Evolutionary conservation across 1,140 invertebrate species (phyloP).

Genomic region (Drosophila guanche): DNA sequence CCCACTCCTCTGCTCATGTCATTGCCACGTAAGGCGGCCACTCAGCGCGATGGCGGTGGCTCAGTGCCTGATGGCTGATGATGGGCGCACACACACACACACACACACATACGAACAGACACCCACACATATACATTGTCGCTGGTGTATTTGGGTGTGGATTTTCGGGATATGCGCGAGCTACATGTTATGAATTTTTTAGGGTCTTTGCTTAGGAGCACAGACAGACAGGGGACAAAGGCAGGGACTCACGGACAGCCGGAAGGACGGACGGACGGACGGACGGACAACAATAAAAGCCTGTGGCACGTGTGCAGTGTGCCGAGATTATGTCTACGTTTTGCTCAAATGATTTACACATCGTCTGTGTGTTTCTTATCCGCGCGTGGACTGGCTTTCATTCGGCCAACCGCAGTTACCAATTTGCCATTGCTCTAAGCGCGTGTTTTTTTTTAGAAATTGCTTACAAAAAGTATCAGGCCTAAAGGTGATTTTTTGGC

Average conservation of each 20-base stretch:
- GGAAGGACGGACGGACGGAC: constrained; percentile 19
- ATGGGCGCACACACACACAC: constrained; percentile 33
- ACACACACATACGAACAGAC: not conserved
- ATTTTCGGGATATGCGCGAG: constrained; percentile 48
- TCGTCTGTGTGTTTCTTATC: constrained; percentile 23
- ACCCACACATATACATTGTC: constrained; percentile 15
- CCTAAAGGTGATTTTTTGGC: no score
- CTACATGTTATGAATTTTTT: constrained; percentile 63
- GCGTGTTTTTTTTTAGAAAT: constrained; percentile 64
- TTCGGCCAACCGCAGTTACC: constrained; percentile 61
- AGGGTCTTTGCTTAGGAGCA: constrained; percentile 12
- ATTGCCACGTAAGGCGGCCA: constrained; percentile 61
- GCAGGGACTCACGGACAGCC: not conserved
- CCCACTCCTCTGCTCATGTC: constrained; percentile 27
- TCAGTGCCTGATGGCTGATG: constrained; percentile 50
- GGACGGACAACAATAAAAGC: constrained; percentile 51
- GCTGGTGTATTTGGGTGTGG: constrained; percentile 47
- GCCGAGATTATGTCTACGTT: constrained; percentile 66
- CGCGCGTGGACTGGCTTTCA: not conserved
- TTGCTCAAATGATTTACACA: constrained; percentile 73
- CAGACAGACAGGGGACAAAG: no score
- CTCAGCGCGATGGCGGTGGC: constrained; percentile 45
- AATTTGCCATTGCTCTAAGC: constrained; percentile 53
- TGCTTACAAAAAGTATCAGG: constrained; percentile 1
- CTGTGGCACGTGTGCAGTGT: constrained; percentile 50